phyloP scores from a whole-genome alignment of 1,140 invertebrate genomes.

The Nephila pilipes region DNA sequence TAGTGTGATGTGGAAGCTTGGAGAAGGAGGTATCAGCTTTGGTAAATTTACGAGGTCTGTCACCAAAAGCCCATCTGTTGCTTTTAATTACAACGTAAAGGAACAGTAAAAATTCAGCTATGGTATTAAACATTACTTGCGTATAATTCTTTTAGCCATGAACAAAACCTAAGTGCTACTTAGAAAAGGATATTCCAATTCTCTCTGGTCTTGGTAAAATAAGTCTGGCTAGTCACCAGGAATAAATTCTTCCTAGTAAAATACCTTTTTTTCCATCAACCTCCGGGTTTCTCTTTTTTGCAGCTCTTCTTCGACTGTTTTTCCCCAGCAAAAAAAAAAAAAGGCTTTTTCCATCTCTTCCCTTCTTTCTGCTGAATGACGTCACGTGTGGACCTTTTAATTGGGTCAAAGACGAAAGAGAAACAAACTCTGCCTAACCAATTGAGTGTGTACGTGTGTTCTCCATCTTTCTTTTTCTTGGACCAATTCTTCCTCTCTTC shows the following conservation, averaged over 20 bases:
- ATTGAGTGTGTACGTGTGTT: neutral
- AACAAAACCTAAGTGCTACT: too few species aligned
- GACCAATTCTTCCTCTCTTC: neutral
- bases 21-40: too few species aligned
- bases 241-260: neutral
- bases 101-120: too few species aligned
- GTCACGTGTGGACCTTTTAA: slow-evolving; percentile 47
- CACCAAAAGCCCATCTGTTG: too few species aligned
- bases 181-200: too few species aligned
- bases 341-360: neutral
- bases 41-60: too few species aligned
- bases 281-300: neutral
- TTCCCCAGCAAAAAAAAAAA: neutral
- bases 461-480: neutral
- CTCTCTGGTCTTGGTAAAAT: too few species aligned
- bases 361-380: neutral
- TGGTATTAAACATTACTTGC: too few species aligned
- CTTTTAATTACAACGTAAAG: too few species aligned
- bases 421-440: neutral
- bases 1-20: too few species aligned
- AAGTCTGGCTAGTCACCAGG: too few species aligned
- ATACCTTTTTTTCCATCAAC: neutral
- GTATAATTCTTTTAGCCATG: too few species aligned
- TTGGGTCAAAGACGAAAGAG: slow-evolving; percentile 46
- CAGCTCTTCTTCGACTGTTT: neutral